Conservation (phyloP, 1,140 invertebrate genomes). For the Sinonovacula constricta region DNA sequence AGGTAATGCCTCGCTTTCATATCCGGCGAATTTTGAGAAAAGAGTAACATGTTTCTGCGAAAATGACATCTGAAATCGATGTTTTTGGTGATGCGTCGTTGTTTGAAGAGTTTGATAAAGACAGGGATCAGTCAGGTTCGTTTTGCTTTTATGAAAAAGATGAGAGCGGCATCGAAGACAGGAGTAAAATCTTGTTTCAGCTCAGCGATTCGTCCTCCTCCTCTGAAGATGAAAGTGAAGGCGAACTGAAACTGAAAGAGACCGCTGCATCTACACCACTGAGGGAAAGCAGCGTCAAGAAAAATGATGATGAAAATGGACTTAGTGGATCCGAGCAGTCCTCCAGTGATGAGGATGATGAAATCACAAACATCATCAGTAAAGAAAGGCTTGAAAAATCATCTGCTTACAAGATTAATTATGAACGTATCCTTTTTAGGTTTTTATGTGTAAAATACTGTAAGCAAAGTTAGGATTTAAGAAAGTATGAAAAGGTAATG, state of each 20-base stretch:
- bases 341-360: constrained; percentile 15
- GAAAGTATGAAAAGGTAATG: too few species aligned
- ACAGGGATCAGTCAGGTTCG: constrained; percentile 59
- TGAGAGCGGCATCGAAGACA: constrained; percentile 52
- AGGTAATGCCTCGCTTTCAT: too few species aligned
- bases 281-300: constrained; percentile 7
- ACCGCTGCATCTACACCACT: background rate
- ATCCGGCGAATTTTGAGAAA: too few species aligned
- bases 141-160: constrained; percentile 65
- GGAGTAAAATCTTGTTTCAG: constrained; percentile 67
- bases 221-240: constrained; percentile 15
- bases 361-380: background rate
- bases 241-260: constrained; percentile 45
- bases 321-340: constrained; percentile 5
- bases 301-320: constrained; percentile 10
- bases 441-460: background rate
- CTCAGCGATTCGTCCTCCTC: constrained; percentile 57
- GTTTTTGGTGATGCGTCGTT: constrained; percentile 70
- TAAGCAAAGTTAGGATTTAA: background rate
- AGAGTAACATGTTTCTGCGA: too few species aligned
- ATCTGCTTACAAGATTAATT: constrained; percentile 56
- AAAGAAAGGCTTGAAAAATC: constrained; percentile 24
- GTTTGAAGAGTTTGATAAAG: constrained; percentile 75
- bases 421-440: constrained; percentile 61
- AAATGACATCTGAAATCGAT: too few species aligned